Percentiles rank a stretch among this genome's conserved stretches.
Evolutionary conservation across 2,797 vertebrate genomes (phyloP).

Genomic region (Picus viridis): DNA sequence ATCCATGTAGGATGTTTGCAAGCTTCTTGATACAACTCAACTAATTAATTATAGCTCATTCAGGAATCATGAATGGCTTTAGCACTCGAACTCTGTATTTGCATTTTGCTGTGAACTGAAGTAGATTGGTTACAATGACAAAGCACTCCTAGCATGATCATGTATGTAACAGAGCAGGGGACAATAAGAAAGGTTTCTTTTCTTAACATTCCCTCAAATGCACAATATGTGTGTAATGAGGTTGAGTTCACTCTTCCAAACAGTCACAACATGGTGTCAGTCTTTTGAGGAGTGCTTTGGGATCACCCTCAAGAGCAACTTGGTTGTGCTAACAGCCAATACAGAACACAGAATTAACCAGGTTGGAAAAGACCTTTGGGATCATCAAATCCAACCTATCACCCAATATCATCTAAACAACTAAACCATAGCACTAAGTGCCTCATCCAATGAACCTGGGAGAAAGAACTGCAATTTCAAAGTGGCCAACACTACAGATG

Average conservation of each 20-base stretch:
- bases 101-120: background rate
- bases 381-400: background rate
- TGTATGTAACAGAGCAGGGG: background rate
- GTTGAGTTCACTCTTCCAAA: background rate
- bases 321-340: background rate
- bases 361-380: no score
- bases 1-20: background rate
- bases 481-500: background rate
- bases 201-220: background rate
- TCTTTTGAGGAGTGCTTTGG: background rate
- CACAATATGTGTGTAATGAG: background rate
- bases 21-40: background rate
- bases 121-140: background rate
- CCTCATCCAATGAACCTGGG: background rate
- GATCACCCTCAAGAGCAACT: rapidly evolving
- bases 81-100: background rate
- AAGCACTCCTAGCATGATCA: rapidly evolving
- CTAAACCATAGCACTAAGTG: no score
- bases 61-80: background rate
- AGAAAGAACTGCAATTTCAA: background rate
- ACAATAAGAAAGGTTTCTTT: background rate
- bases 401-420: no score
- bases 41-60: background rate
- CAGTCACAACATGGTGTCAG: rapidly evolving
- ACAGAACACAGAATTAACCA: no score